Percentiles rank a stretch among this genome's conserved stretches.
These are phyloP conservation scores for Drosophila nr. medialis DNA, from an alignment of 2,888 invertebrate species.

Conservation along the genomic window DNA sequence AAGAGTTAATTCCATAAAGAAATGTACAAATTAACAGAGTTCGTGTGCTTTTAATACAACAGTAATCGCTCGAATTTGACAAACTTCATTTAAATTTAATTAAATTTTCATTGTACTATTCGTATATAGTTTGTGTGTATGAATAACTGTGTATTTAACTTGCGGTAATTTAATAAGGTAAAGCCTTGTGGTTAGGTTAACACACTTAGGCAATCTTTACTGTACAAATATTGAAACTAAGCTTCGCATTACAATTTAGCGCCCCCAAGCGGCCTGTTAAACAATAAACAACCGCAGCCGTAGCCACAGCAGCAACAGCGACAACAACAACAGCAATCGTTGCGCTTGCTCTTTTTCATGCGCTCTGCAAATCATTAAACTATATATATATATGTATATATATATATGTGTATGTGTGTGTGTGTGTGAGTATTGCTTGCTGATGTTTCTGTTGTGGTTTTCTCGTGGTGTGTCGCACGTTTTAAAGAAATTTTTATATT, in stretches of 20 bases:
- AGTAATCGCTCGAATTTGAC: not conserved
- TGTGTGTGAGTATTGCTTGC: constrained; percentile 15
- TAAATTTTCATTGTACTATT: not conserved
- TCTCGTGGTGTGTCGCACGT: constrained; percentile 56
- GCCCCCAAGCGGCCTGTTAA: constrained; percentile 72
- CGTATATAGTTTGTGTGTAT: not conserved
- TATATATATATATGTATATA: not conserved
- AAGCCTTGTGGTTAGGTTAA: constrained; percentile 27
- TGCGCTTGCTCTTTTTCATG: constrained; percentile 17
- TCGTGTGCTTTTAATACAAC: not conserved
- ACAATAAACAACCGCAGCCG: constrained; percentile 64
- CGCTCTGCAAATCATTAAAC: constrained; percentile 25
- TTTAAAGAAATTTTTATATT: constrained; percentile 57
- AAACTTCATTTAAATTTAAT: not conserved
- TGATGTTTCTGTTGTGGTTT: constrained; percentile 54
- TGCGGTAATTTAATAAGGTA: constrained; percentile 20
- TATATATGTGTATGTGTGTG: constrained; percentile 10
- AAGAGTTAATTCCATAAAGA: not conserved
- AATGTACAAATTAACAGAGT: not conserved
- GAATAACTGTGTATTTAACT: not conserved
- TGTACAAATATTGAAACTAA: constrained; percentile 55
- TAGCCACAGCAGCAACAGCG: constrained; percentile 25
- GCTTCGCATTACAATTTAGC: constrained; percentile 71
- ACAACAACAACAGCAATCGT: constrained; percentile 34
- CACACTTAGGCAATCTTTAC: constrained; percentile 45